Evolutionary conservation across 2,113 vertebrate species (phyloP).

Genomic region (Oreamnos americanus): DNA sequence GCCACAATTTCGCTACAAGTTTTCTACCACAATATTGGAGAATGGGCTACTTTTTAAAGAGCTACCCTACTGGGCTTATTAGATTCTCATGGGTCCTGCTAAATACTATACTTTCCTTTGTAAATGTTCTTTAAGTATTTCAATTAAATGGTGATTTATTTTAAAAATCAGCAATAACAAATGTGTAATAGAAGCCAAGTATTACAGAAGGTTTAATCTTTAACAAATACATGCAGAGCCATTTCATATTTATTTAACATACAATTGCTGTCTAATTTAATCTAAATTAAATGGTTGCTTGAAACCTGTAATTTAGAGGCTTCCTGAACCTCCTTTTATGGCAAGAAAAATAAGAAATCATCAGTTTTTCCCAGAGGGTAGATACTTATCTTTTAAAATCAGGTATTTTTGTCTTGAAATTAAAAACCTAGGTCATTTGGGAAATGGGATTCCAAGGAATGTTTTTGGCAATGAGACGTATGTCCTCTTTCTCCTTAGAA

Average conservation of each 20-base stretch:
- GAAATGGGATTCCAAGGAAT: constrained; percentile 70
- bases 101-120: constrained; percentile 55
- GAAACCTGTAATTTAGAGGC: constrained; percentile 76
- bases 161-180: constrained; percentile 75
- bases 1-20: not conserved
- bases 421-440: constrained; percentile 70
- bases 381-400: constrained; percentile 76
- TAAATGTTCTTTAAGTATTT: constrained; percentile 68
- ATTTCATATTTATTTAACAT: constrained; percentile 81
- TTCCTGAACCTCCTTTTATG: constrained; percentile 70
- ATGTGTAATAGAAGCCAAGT: constrained; percentile 76
- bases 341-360: constrained; percentile 70
- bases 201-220: constrained; percentile 78
- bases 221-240: constrained; percentile 75
- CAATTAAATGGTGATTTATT: constrained; percentile 78
- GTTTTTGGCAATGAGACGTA: constrained; percentile 64
- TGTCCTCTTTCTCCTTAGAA: constrained; percentile 59
- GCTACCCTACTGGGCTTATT: not conserved
- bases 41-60: not conserved
- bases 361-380: constrained; percentile 74
- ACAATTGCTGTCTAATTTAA: constrained; percentile 84
- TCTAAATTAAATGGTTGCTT: constrained; percentile 81
- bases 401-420: constrained; percentile 76
- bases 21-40: constrained; percentile 1
- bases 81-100: constrained; percentile 25